These are phyloP conservation scores for Loris lydekkerianus DNA, from an alignment of 2,797 vertebrate species.

Conservation along the genomic window DNA sequence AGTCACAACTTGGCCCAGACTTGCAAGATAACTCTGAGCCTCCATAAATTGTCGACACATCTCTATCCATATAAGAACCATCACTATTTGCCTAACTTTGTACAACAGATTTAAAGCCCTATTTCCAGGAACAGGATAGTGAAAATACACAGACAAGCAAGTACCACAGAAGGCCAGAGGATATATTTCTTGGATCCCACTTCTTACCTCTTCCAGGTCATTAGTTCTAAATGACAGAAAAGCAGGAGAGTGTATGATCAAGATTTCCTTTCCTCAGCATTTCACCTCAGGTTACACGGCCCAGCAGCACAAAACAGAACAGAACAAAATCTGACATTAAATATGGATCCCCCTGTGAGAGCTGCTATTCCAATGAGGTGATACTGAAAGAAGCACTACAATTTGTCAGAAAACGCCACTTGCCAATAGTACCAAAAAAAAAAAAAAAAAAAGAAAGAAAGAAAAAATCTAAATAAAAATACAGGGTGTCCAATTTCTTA, in stretches of 20 bases:
- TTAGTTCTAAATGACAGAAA: background rate
- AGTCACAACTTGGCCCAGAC: background rate
- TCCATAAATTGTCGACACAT: background rate
- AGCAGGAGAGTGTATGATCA: rapidly evolving
- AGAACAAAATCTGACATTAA: conserved; percentile 1
- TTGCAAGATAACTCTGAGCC: background rate
- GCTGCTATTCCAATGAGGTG: background rate
- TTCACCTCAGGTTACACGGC: background rate
- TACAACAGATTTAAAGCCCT: background rate
- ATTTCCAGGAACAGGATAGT: background rate
- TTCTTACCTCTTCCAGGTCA: background rate
- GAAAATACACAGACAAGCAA: background rate
- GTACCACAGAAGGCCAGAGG: background rate
- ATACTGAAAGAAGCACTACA: background rate
- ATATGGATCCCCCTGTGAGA: background rate
- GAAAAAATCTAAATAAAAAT: background rate
- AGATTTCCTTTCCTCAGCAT: background rate
- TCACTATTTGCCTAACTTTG: background rate
- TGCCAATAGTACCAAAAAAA: background rate
- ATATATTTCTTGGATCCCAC: background rate
- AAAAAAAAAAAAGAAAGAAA: background rate
- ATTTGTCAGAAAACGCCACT: background rate
- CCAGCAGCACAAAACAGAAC: background rate
- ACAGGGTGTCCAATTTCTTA: background rate
- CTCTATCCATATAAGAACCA: background rate